Evolutionary conservation across 2,888 invertebrate species (phyloP).

Genomic region (Anarsia innoxiella): DNA sequence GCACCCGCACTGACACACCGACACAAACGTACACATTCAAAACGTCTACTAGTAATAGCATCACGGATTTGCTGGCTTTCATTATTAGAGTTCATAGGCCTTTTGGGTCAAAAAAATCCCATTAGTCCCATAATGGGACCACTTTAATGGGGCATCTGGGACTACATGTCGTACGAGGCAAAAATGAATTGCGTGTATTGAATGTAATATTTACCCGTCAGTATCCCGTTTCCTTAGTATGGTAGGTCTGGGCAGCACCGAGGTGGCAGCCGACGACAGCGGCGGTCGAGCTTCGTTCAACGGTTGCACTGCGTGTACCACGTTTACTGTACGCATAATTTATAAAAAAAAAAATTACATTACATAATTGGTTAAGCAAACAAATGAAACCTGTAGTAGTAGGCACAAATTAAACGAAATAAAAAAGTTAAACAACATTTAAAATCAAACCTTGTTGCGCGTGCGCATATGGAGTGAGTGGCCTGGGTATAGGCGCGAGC

Average conservation of each 20-base stretch:
- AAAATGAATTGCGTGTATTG: not conserved
- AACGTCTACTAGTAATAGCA: too few species aligned
- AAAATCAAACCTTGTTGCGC: too few species aligned
- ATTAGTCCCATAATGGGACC: not conserved
- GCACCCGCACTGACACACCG: not conserved
- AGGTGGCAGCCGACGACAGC: slow-evolving; percentile 40
- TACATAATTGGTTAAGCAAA: too few species aligned
- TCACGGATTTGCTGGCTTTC: too few species aligned
- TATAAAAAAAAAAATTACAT: not conserved
- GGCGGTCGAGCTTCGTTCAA: slow-evolving; percentile 34
- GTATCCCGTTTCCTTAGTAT: slow-evolving; percentile 91
- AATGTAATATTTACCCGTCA: slow-evolving; percentile 78
- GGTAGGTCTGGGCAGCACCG: slow-evolving; percentile 85
- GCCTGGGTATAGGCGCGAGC: slow-evolving; percentile 22
- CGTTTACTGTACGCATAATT: slow-evolving; percentile 33
- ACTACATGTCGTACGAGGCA: not conserved
- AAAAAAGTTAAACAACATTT: too few species aligned
- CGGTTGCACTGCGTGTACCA: slow-evolving; percentile 41
- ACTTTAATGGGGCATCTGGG: not conserved
- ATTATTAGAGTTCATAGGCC: too few species aligned
- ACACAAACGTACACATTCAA: not conserved
- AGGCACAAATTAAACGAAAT: too few species aligned
- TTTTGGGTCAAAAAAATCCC: too few species aligned
- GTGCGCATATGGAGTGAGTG: slow-evolving; percentile 59
- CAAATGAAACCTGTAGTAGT: too few species aligned